Percentiles rank a stretch among this genome's conserved stretches.
phyloP scores from a whole-genome alignment of 1,140 invertebrate genomes.

The Bombyx mandarina region DNA sequence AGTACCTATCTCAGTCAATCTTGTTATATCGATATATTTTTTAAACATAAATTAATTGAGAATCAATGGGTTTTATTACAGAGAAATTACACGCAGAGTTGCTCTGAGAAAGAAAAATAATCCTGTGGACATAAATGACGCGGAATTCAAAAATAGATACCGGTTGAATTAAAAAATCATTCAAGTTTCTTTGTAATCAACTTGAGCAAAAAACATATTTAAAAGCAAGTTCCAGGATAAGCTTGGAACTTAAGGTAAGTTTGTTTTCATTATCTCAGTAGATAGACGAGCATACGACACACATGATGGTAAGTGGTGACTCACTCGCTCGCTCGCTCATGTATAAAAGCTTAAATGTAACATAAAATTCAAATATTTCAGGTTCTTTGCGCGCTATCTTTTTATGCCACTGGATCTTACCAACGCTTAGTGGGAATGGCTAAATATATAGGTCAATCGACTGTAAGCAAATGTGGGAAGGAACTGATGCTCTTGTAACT shows the following conservation, averaged over 20 bases:
- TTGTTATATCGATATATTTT: too few relatives aligned
- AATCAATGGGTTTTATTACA: too few relatives aligned
- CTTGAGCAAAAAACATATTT: background rate
- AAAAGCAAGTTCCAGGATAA: slow-evolving; percentile 4
- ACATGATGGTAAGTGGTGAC: background rate
- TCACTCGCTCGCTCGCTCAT: background rate
- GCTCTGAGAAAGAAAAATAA: too few relatives aligned
- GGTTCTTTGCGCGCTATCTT: slow-evolving; percentile 10
- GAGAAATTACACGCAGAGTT: too few relatives aligned
- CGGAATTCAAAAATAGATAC: too few relatives aligned
- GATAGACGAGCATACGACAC: background rate
- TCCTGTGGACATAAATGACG: too few relatives aligned
- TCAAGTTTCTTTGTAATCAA: too few relatives aligned
- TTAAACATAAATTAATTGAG: too few relatives aligned
- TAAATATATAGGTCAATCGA: slow-evolving; percentile 9
- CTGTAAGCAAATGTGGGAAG: slow-evolving; percentile 10
- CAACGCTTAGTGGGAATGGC: slow-evolving; percentile 10
- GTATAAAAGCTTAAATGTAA: background rate
- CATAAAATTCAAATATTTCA: slow-evolving; percentile 1
- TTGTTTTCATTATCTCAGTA: background rate
- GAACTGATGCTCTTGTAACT: slow-evolving; percentile 5
- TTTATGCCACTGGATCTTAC: slow-evolving; percentile 14
- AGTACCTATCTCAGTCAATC: too few relatives aligned
- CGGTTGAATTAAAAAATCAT: too few relatives aligned
- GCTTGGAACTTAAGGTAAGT: slow-evolving; percentile 2